Conservation (phyloP, 2,113 vertebrate species). For the Sylvilagus bachmani region DNA sequence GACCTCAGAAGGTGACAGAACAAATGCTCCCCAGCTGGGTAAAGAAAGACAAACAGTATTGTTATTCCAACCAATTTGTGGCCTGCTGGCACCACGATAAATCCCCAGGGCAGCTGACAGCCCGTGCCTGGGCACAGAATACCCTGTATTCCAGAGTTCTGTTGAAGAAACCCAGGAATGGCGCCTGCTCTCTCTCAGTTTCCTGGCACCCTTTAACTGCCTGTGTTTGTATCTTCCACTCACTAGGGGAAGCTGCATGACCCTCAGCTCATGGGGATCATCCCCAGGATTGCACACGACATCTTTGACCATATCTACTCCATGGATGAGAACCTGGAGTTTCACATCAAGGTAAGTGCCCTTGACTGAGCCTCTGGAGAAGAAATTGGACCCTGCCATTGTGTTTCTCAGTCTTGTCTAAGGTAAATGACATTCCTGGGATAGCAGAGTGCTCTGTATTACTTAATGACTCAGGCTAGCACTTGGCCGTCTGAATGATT, state of each 20-base stretch:
- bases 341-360: conserved; percentile 95
- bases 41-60: fast-evolving
- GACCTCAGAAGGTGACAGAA: neutral
- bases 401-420: neutral
- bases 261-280: conserved; percentile 95
- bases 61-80: neutral
- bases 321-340: conserved; percentile 98
- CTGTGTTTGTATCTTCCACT: conserved; percentile 11
- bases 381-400: neutral
- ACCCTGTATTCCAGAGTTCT: neutral
- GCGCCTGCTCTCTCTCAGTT: neutral
- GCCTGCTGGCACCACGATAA: neutral
- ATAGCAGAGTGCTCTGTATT: neutral
- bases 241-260: conserved; percentile 95
- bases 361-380: fast-evolving
- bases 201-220: neutral
- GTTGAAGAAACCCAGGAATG: neutral
- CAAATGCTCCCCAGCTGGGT: fast-evolving
- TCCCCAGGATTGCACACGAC: conserved; percentile 95
- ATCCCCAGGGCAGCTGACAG: neutral
- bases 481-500: neutral
- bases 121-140: fast-evolving
- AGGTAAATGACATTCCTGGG: neutral
- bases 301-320: conserved; percentile 98
- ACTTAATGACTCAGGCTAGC: neutral